Percentiles rank a stretch among this genome's conserved stretches.
These are phyloP conservation scores for Hipposideros larvatus DNA, from an alignment of 2,797 vertebrate genomes.

Conservation along the genomic window DNA sequence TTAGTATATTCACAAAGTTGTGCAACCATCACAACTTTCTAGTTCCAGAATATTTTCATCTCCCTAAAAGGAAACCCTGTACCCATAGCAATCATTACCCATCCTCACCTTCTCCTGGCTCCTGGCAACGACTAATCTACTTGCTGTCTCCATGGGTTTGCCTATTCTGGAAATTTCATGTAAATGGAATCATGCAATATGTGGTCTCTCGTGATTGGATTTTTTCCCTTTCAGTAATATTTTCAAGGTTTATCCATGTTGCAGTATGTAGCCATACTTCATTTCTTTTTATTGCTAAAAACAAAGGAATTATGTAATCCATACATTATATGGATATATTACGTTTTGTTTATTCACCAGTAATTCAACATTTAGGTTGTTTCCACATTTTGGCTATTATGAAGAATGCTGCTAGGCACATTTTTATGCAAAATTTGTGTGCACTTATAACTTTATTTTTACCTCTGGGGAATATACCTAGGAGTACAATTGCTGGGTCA, in stretches of 20 bases:
- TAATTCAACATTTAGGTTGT: not conserved
- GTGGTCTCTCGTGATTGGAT: not conserved
- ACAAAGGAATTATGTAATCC: not conserved
- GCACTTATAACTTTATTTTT: not conserved
- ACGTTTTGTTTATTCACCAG: not conserved
- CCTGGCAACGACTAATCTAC: not conserved
- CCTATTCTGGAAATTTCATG: not conserved
- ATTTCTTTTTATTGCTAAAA: constrained; percentile 11
- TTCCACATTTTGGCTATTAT: not conserved
- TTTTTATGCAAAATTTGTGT: not conserved
- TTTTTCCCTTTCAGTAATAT: not conserved
- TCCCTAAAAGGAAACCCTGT: not conserved
- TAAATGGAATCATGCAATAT: not conserved
- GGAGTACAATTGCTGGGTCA: not conserved
- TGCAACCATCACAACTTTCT: not conserved
- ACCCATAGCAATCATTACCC: not conserved
- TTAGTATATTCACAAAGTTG: not conserved
- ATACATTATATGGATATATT: not conserved
- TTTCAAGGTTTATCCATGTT: not conserved
- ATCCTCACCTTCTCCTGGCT: not conserved
- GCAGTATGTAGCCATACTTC: not conserved
- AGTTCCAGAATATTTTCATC: not conserved
- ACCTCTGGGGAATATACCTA: not conserved
- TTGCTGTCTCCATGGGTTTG: not conserved
- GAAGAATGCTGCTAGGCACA: not conserved